Base-by-base conservation (phyloP, 92 coral and sea anemone genomes). In the Epizoanthus ramosus region DNA sequence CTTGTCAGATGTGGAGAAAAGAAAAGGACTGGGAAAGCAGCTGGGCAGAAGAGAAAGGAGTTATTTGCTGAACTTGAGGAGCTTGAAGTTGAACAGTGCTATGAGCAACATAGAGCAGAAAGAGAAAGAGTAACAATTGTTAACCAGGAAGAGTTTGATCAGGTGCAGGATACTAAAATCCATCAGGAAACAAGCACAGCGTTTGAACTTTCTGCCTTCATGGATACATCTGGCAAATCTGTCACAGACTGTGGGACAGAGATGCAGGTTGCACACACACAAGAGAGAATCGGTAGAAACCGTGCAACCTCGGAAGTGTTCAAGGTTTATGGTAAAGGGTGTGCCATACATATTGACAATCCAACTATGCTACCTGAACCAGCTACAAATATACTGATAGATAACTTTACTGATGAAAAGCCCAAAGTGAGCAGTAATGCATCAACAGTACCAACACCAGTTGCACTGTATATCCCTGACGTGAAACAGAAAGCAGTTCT, bases 1-100 rank as follows among this genome's bases (percentile, higher is more conserved):
- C 23, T 76, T 10, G 70, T 61, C 37, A 76, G 33, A 25, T 76
- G 81, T 76, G 81, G 81, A 19, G 57, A 41, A 7, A 76, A 76
- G 22, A 60, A 39, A 22, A 24, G 57, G 37, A 41, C 17, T 23
- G 81, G 81, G 14, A 76, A 76, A 61, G 43, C 81, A n/a, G 81
- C 81, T 21, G 81, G 81, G 3, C 41, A 64, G 28, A 76, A 60
- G 33, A 76, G 37, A 39, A 76, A 56, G 24, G 81, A 76, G 15
- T 15, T 76, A 57, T 57, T 76, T 12, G 37, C 57, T n/a, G 70
- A 35, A 4, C 56, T 39, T 3, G 57, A 76, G 13, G 69, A 58
- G 35, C 17, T 22, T 43, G 2, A 17, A 37, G 25, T 2, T 28
- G n/a, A n/a, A 28, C 31, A 39, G 12, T 24, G 63, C 41, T 37